Base-by-base conservation (phyloP, 2,888 invertebrate genomes). In the Trichogramma evanescens region DNA sequence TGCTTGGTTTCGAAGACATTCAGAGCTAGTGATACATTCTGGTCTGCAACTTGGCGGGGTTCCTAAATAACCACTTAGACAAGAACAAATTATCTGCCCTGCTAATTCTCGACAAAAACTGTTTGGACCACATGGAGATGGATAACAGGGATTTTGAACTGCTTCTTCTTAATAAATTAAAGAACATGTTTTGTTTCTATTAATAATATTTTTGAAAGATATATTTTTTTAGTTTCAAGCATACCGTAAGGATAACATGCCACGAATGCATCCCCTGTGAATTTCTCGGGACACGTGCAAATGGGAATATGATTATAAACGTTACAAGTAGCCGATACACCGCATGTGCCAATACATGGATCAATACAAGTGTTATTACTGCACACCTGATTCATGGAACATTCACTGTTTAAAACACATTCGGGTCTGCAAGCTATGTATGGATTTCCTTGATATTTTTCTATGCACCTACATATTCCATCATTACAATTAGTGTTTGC, bases 261-360 rank as follows among this genome's bases (percentile, higher is more conserved):
- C 41, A 49, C 80, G 68, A 90, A 89, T 64, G 89, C 85, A 77
- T 89, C 87, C 66, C 89, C 88, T 53, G 82, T 81, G 69, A 80
- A 85, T 65, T 86, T 84, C 68, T 82, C 78, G 4, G 85, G 84
- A 72, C 89, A 89, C 60, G 81, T 83, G 59, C 87, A 87, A 70
- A 85, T 85, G 7, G 86, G 86, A 61, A 88, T 82, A 68, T 88
- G 86, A 71, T 86, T 87, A 65, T 83, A 82, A 40, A 86, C 84
- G 63, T 68, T 68, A 53, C 74, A 74, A 26, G 65, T 8, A 13
- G 82, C 81, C 53, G 76, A 78, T 58, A 79, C 70, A 54, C 88
- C 89, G 76, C 91, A 87, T 50, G 84, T 86, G 67, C 86, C 86
- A 42, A 84, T 83, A 69, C 90, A 90, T 39, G 90, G 89, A 74